Evolutionary conservation across 2,113 vertebrate species (phyloP), one percentile per base, ranked within the genome.

Genomic region (Leucopternis melanops): DNA sequence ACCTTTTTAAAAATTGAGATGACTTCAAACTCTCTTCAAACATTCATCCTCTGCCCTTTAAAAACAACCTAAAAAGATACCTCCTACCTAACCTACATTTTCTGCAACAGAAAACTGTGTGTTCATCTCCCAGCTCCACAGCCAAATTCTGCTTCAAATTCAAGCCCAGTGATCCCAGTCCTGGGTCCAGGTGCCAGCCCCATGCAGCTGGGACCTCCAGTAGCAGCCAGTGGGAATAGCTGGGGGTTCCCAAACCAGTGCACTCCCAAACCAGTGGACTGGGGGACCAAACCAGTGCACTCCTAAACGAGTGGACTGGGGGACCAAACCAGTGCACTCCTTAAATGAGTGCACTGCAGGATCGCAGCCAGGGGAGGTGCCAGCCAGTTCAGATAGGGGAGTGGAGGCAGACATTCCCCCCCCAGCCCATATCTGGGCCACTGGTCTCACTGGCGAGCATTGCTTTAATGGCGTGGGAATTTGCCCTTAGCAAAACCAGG

Each of bases 351-450:
- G 29, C 34, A 10, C 80, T 49, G 21, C 0, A 9, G 61, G 52
- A 50, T 11, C 0, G 0, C 22, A 79, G 34, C 8, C 5, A 44
- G 40, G 13, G 49, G 18, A 80, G 34, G 52, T 10, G 57, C 31
- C 67, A 88, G 58, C 13, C 15, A 5, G 21, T 66, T 38, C 84
- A 77, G 58, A 10, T 5, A 5, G 34, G 44, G 34, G 13, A 73
- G 13, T 84, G 36, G 19, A 38, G 13, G 22, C 1, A 2, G 34
- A 42, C 31, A 6, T 65, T 55, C 13, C 40, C 11, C 11, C 15
- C 25, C 8, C 31, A 52, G 49, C 36, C 36, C 0, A 0, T 23
- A 20, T 21, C 63, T 31, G 19, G 31, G 47, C 22, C 66, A 32
- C 44, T 36, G n/a, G 34, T 77, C 62, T 72, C 54, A 44, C 75